phyloP scores from a whole-genome alignment of 2,113 vertebrate genomes.

The Aegithalos caudatus region DNA sequence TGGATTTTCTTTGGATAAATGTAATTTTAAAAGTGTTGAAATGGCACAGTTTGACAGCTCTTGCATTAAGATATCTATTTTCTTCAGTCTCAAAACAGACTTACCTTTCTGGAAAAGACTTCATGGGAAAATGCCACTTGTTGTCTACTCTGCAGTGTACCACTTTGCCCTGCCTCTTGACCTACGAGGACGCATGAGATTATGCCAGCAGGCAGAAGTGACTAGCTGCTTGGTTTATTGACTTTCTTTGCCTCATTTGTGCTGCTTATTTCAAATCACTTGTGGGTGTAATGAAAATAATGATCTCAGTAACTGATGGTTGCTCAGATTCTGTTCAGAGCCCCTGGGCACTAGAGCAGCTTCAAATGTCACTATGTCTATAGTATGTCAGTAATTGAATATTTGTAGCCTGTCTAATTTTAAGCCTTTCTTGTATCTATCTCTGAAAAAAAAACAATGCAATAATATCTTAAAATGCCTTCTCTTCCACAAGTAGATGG shows the following conservation, averaged over 20 bases:
- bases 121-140: background rate
- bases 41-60: background rate
- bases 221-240: background rate
- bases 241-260: background rate
- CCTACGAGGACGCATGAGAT: background rate
- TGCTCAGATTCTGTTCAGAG: background rate
- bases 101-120: background rate
- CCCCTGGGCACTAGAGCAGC: background rate
- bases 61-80: background rate
- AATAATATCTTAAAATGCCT: rapidly evolving
- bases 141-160: background rate
- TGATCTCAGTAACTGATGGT: background rate
- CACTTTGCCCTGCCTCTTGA: background rate
- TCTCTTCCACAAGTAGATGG: background rate
- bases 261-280: background rate
- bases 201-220: background rate
- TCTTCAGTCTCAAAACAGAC: background rate
- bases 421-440: background rate
- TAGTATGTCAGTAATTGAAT: background rate
- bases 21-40: background rate
- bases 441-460: background rate
- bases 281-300: background rate
- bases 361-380: background rate
- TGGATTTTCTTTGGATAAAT: background rate
- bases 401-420: background rate